phyloP scores from a whole-genome alignment of 2,888 invertebrate species.

The Fissipunctia ypsillon region DNA sequence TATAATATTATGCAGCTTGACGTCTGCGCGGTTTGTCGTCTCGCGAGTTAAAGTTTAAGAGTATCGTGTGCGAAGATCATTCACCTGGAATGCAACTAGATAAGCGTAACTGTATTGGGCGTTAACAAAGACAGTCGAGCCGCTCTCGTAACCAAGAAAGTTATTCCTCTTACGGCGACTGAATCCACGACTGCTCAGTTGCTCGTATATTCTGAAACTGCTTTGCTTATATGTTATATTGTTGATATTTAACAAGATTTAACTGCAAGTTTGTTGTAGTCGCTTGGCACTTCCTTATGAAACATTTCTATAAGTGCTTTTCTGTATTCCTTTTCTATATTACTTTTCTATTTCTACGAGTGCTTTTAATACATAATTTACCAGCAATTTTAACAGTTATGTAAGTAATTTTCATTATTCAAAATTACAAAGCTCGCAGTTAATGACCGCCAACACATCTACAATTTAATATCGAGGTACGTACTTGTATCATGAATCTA shows the following conservation, averaged over 20 bases:
- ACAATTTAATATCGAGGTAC: constrained; percentile 41
- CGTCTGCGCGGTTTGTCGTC: constrained; percentile 51
- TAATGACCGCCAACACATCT: constrained; percentile 33
- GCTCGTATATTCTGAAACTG: constrained; percentile 62
- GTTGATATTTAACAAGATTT: constrained; percentile 54
- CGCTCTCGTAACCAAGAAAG: constrained; percentile 79
- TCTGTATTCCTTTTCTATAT: too few species aligned
- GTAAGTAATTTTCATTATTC: constrained; percentile 20
- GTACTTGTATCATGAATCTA: constrained; percentile 60
- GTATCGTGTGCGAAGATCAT: constrained; percentile 77
- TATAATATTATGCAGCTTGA: constrained; percentile 50
- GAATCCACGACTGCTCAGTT: constrained; percentile 74
- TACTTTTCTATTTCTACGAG: too few species aligned
- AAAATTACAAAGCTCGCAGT: constrained; percentile 6
- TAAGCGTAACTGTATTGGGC: constrained; percentile 82
- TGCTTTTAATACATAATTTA: constrained; percentile 4
- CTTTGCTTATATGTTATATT: constrained; percentile 70
- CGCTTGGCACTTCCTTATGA: not conserved
- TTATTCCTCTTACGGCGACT: constrained; percentile 78
- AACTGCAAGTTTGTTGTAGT: constrained; percentile 56
- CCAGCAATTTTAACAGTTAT: not conserved
- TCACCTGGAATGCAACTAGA: constrained; percentile 84
- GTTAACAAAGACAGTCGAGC: constrained; percentile 80
- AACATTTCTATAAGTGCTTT: not conserved
- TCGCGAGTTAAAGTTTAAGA: constrained; percentile 67